Base-by-base conservation (phyloP, 92 coral and sea anemone genomes). In the Micromussa lordhowensis region DNA sequence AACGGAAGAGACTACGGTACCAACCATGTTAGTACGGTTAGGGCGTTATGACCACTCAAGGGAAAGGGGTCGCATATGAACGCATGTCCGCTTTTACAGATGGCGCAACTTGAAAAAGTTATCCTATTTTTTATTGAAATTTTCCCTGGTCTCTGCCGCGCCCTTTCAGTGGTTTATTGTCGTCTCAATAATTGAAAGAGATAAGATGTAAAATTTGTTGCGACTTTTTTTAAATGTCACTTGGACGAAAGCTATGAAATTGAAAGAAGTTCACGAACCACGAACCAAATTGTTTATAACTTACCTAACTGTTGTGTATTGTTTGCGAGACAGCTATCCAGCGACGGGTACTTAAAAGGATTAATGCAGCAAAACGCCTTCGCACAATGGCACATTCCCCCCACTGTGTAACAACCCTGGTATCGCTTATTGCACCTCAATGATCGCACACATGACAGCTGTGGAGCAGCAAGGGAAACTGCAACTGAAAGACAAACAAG, bases 331-430 rank as follows among this genome's bases (percentile, higher is more conserved):
- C 95, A 93, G 90, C 78, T 84, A 4, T 80, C 58, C 40, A 93
- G 59, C 44, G 82, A 58, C 40, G 85, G 53, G 80, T 90, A 93
- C 35, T 83, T 87, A 77, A 93, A 93, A 3, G 95, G 95, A 75
- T 93, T 90, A 26, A 40, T 26, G 49, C 95, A 93, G 68, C 95
- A 93, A 72, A 36, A 76, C 29, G 87, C 85, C 79, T 83, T 78
- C 22, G 77, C 90, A 40, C 95, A 93, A 32, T 88, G 68, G 28
- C 95, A 93, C 66, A 88, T 63, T 17, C 95, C 93, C 34, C 84
- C 51, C 53, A 86, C 75, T 0, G 66, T 85, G 78, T 80, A 87
- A 66, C 95, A 93, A 3, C 95, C 95, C 75, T 79, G 79, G 91
- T 72, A 82, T 16, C 21, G 54, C 79, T 32, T 80, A 0, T n/a